Conservation (phyloP, 2,797 vertebrate genomes). For the Streptopelia turtur region DNA sequence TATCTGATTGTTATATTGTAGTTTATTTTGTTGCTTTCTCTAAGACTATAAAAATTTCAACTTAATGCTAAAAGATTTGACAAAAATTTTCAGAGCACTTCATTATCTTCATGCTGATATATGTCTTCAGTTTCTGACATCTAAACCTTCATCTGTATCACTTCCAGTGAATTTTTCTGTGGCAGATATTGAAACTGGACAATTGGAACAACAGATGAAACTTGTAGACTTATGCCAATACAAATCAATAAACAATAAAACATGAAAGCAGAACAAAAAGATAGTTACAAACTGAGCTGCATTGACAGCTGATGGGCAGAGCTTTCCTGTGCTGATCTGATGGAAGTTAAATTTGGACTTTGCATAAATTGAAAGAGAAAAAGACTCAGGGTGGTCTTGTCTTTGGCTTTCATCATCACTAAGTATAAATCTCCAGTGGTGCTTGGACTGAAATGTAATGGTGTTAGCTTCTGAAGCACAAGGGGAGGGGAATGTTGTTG, state of each 20-base stretch:
- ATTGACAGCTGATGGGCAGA: not conserved
- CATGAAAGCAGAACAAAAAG: not conserved
- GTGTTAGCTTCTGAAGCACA: not conserved
- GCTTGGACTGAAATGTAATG: not conserved
- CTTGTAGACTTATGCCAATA: not conserved
- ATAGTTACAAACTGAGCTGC: not conserved
- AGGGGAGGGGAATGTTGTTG: not conserved
- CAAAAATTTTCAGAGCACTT: not conserved
- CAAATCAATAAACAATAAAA: not conserved
- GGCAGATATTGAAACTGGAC: not conserved
- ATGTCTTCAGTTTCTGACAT: not conserved
- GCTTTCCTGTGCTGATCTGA: not conserved
- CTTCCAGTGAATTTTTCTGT: not conserved
- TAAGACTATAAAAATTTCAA: not conserved
- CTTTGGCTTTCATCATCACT: slow-evolving; percentile 14
- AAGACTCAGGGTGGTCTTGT: not conserved
- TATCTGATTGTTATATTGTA: not conserved
- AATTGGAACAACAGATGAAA: not conserved
- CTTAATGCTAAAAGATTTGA: not conserved
- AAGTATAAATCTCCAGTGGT: not conserved
- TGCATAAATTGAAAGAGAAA: not conserved
- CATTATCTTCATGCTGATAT: not conserved
- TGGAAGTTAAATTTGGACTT: slow-evolving; percentile 9
- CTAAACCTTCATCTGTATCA: not conserved
- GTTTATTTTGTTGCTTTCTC: not conserved